Evolutionary conservation across 2,113 vertebrate genomes (phyloP).

Genomic region (Cavia aperea): DNA sequence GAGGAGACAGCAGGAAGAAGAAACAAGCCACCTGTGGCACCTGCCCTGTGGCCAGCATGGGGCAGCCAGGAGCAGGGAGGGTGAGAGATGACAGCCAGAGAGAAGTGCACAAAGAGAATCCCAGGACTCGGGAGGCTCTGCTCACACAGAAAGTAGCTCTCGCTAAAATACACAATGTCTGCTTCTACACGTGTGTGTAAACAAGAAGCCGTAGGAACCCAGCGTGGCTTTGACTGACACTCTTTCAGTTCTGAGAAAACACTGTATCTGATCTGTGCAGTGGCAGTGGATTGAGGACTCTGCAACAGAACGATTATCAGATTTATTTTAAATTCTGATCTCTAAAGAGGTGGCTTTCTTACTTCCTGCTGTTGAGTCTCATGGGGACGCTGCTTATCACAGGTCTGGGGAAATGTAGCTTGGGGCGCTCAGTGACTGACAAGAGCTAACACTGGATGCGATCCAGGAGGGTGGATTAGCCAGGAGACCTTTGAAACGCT

Average conservation of each 20-base stretch:
- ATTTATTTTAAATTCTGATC: conserved; percentile 58
- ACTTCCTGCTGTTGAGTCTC: conserved; percentile 41
- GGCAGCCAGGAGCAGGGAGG: not conserved
- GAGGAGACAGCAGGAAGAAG: not conserved
- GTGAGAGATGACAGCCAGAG: not conserved
- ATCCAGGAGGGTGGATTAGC: conserved; percentile 66
- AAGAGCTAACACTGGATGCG: conserved; percentile 59
- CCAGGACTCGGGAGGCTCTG: not conserved
- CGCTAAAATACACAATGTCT: not conserved
- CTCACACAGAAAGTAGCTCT: not conserved
- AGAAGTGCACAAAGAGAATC: not conserved
- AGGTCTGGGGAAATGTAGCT: conserved; percentile 44
- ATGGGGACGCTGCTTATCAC: conserved; percentile 40
- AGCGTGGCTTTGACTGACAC: not conserved
- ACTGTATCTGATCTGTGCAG: conserved; percentile 49
- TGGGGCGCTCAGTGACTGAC: conserved; percentile 53
- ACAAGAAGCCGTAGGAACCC: not conserved
- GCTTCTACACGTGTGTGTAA: not conserved
- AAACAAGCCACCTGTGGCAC: not conserved
- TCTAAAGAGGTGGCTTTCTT: conserved; percentile 11
- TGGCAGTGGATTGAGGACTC: conserved; percentile 26
- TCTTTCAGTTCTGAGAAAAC: conserved; percentile 31
- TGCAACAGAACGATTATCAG: conserved; percentile 30
- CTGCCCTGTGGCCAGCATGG: not conserved
- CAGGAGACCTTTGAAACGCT: conserved; percentile 57